Evolutionary conservation across 2,113 vertebrate species (phyloP).

Genomic region (Prunella himalayana): DNA sequence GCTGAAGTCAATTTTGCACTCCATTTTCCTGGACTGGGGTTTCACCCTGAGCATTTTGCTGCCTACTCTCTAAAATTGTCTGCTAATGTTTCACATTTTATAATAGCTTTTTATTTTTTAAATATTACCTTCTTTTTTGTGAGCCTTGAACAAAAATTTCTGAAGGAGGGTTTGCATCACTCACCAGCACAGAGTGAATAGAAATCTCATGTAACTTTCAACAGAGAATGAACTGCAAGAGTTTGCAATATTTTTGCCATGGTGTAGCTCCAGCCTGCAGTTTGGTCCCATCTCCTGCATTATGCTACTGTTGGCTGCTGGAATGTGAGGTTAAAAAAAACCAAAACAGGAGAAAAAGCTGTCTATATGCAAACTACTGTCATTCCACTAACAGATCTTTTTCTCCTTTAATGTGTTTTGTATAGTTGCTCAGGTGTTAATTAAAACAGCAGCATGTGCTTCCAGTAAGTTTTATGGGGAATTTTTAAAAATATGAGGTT

Average conservation of each 20-base stretch:
- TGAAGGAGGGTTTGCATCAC: neutral
- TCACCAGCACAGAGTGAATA: neutral
- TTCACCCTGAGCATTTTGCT: neutral
- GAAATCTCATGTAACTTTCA: neutral
- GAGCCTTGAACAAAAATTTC: neutral
- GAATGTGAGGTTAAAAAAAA: neutral
- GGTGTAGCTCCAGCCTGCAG: neutral
- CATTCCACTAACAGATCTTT: neutral
- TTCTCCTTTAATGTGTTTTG: neutral
- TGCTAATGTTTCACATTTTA: neutral
- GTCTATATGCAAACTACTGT: neutral
- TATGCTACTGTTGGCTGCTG: neutral
- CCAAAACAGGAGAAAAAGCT: neutral
- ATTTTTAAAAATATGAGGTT: neutral
- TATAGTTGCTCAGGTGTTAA: constrained; percentile 17
- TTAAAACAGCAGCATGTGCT: constrained; percentile 13
- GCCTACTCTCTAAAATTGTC: neutral
- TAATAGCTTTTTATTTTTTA: neutral
- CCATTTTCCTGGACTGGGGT: neutral
- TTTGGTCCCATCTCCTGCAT: neutral
- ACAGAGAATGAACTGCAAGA: neutral
- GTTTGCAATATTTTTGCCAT: neutral
- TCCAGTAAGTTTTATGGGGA: neutral
- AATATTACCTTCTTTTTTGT: neutral
- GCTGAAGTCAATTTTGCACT: neutral